Percentiles rank a stretch among this genome's conserved stretches.
Conservation (phyloP, 2,113 vertebrate species). For the Machaerirhynchus nigripectus region DNA sequence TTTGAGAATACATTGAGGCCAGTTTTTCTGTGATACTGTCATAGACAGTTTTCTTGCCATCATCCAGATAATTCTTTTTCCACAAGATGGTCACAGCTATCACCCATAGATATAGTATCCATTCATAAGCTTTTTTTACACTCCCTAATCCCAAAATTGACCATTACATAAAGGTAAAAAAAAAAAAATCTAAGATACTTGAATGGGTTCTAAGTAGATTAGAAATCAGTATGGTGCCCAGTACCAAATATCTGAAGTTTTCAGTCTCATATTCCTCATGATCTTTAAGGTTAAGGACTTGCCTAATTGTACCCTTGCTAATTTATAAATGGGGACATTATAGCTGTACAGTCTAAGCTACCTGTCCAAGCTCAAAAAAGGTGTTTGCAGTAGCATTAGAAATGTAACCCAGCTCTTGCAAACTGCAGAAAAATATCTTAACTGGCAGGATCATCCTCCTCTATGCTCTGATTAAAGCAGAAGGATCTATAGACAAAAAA, state of each 20-base stretch:
- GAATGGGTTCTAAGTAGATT: neutral
- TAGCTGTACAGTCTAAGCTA: neutral
- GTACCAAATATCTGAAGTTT: neutral
- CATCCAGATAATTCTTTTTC: neutral
- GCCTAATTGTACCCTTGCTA: neutral
- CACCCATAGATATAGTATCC: neutral
- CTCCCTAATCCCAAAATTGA: fast-evolving
- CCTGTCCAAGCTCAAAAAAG: neutral
- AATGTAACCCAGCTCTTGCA: neutral
- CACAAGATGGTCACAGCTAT: neutral
- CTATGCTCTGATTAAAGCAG: neutral
- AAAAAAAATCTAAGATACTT: neutral
- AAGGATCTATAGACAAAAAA: neutral
- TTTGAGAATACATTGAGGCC: neutral
- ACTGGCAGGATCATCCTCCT: neutral
- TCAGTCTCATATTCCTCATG: neutral
- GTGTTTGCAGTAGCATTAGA: neutral
- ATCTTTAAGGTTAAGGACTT: neutral
- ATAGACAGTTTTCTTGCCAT: neutral
- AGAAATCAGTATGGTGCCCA: neutral
- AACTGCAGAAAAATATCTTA: neutral
- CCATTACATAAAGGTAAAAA: neutral
- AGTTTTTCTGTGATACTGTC: neutral
- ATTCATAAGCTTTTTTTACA: neutral
- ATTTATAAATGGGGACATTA: neutral